Evolutionary conservation across 2,113 vertebrate genomes (phyloP), one percentile per base, ranked within the genome.

Genomic region (Kobus ellipsiprymnus): DNA sequence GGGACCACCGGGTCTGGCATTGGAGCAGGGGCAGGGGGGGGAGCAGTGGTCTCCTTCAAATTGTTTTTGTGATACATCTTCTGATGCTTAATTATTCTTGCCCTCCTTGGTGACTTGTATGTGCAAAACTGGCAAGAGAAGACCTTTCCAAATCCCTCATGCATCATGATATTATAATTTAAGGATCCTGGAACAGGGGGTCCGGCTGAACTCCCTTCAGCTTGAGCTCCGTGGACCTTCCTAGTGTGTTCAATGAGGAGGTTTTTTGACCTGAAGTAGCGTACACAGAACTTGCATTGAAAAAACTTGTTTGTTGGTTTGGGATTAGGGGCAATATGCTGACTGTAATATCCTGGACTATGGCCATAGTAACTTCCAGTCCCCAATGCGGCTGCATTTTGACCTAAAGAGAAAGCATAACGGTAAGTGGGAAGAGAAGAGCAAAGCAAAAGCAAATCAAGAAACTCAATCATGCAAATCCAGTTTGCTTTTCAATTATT

Each of bases 221-320:
- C 98, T 67, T 99, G 99, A 95, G 99, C 98, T 82, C 99, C 99
- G 92, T 99, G 99, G 98, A 99, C 99, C 97, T 99, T 99, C 94
- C 99, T 99, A 36, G 99, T 99, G 97, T 99, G 99, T 98, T 99
- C 99, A 97, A 99, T 99, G 97, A 99, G 99, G 97, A 99, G 99
- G 90, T 99, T 99, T 99, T 99, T 99, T 40, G 99, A 99, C 98
- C 99, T 99, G 99, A 99, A 99, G 98, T 99, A 99, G 98, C 99
- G 99, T 98, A 99, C 99, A 95, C 99, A 99, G 98, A 99, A 99
- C 98, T 99, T 99, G 99, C 99, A 99, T 98, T 99, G 99, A 98
- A 99, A 99, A 99, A 99, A 99, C 82, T 99, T 99, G 98, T 87
- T 98, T 71, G 97, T 97, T 98, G 99, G 98, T 98, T 99, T 99